phyloP scores from a whole-genome alignment of 2,113 vertebrate genomes.

The Ia io region DNA sequence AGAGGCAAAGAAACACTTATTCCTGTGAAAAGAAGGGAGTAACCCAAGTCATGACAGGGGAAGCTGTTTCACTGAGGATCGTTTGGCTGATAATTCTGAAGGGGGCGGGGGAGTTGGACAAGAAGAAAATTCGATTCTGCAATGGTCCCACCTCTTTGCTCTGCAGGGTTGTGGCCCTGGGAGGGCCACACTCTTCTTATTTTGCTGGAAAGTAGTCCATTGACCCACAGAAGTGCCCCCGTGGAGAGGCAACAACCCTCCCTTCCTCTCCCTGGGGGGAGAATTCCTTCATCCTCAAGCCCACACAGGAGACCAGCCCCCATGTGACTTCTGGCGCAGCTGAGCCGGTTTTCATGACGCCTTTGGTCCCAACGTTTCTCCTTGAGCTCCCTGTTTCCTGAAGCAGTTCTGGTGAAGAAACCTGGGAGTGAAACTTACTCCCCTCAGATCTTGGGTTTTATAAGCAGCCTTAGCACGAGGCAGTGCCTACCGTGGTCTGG shows the following conservation, averaged over 20 bases:
- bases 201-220: background rate
- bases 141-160: background rate
- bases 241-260: too few relatives aligned
- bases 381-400: background rate
- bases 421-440: rapidly evolving
- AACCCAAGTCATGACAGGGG: rapidly evolving
- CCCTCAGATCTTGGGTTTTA: background rate
- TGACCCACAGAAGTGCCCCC: background rate
- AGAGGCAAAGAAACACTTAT: background rate
- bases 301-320: too few relatives aligned
- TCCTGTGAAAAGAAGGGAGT: background rate
- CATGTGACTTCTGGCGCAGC: rapidly evolving
- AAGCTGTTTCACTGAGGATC: too few relatives aligned
- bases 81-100: background rate
- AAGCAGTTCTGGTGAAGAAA: background rate
- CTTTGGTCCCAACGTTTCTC: background rate
- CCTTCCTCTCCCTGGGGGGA: too few relatives aligned
- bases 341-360: background rate
- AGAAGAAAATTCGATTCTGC: background rate
- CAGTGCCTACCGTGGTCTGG: rapidly evolving
- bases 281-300: too few relatives aligned
- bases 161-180: rapidly evolving
- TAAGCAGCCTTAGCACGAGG: background rate
- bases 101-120: background rate
- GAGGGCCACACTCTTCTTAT: background rate